These are phyloP conservation scores for Cheilosia impressa DNA, from an alignment of 2,888 invertebrate species.

Conservation along the genomic window DNA sequence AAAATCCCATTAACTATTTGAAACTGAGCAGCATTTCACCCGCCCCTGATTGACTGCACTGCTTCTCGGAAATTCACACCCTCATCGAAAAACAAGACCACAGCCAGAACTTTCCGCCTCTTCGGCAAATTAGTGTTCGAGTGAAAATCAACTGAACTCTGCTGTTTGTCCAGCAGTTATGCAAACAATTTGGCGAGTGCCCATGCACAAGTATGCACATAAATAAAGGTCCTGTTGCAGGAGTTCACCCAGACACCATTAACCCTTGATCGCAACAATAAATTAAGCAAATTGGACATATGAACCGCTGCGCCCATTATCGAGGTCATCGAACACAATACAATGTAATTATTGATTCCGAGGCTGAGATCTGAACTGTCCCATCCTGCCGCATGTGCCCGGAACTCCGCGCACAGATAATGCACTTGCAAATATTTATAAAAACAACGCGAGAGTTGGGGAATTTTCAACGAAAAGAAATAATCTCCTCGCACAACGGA, in stretches of 20 bases:
- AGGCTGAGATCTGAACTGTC: constrained; percentile 19
- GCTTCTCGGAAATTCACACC: no score
- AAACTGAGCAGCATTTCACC: no score
- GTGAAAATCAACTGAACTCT: constrained; percentile 57
- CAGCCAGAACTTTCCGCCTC: neutral
- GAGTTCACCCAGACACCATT: constrained; percentile 19
- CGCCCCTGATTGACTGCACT: no score
- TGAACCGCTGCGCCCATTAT: constrained; percentile 25
- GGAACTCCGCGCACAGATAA: neutral
- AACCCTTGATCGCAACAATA: constrained; percentile 60
- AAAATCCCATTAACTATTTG: no score
- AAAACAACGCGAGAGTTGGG: neutral
- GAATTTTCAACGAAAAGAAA: no score
- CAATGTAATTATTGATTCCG: constrained; percentile 36
- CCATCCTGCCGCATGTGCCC: neutral
- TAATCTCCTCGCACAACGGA: neutral
- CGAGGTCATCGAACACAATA: constrained; percentile 6
- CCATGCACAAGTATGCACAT: constrained; percentile 12
- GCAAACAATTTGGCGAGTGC: constrained; percentile 50
- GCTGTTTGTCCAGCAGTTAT: constrained; percentile 52
- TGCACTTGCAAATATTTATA: neutral
- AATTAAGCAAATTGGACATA: constrained; percentile 62
- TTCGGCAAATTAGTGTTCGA: neutral
- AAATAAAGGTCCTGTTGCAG: neutral
- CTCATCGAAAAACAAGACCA: neutral